Conservation (phyloP, 2,113 vertebrate species). For the Nipponia nippon region DNA sequence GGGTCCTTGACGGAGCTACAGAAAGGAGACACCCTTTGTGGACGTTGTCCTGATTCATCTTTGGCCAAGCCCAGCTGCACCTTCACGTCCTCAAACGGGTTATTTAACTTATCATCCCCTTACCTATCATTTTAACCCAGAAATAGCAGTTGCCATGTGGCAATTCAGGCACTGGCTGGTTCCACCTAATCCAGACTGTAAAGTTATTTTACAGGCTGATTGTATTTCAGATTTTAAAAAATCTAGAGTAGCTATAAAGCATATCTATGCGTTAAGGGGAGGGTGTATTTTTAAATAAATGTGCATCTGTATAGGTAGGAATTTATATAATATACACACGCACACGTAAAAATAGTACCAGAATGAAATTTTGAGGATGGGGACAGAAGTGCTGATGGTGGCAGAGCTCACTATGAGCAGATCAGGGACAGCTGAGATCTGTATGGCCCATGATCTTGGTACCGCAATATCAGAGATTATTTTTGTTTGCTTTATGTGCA, state of each 20-base stretch:
- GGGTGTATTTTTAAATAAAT: neutral
- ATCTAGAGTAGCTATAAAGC: neutral
- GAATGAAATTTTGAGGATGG: neutral
- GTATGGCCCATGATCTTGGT: accelerated
- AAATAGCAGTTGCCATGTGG: conserved; percentile 54
- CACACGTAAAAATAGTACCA: accelerated
- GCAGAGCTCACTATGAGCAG: neutral
- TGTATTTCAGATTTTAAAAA: neutral
- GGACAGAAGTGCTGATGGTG: neutral
- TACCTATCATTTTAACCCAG: conserved; percentile 57
- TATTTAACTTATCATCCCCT: conserved; percentile 54
- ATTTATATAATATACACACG: neutral
- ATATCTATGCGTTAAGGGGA: neutral
- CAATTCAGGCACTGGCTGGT: neutral
- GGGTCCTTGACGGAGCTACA: neutral
- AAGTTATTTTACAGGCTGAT: neutral
- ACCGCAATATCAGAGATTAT: accelerated
- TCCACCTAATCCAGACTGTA: neutral
- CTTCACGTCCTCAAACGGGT: conserved; percentile 48
- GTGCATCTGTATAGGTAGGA: neutral
- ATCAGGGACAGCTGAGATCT: accelerated
- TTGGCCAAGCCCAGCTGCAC: conserved; percentile 45
- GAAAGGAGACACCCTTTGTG: conserved; percentile 51
- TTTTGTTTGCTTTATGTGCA: neutral
- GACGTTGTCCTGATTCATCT: conserved; percentile 68